Conservation (phyloP, 23 tunicate species). For the Halocynthia aurantium region DNA sequence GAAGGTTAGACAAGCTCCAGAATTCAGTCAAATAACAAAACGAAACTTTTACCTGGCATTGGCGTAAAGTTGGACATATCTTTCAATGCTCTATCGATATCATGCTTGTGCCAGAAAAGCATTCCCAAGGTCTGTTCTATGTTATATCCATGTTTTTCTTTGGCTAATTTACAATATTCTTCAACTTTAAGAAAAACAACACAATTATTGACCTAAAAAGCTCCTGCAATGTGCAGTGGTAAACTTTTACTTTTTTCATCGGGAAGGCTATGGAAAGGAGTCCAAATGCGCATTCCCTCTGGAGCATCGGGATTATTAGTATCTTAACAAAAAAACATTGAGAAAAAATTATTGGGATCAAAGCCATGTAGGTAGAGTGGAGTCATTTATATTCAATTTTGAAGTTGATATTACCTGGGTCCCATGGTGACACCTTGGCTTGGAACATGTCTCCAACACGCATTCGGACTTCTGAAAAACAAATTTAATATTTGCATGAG, state of each 20-base stretch:
- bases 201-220: not conserved
- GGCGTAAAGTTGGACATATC: slow-evolving; percentile 90
- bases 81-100: slow-evolving; percentile 49
- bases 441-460: slow-evolving; percentile 94
- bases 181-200: slow-evolving; percentile 38
- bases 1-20: too few species aligned
- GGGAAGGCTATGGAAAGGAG: slow-evolving; percentile 25
- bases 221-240: not conserved
- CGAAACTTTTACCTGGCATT: slow-evolving; percentile 63
- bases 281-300: slow-evolving; percentile 81
- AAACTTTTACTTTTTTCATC: slow-evolving; percentile 53
- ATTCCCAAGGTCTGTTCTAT: slow-evolving; percentile 85
- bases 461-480: slow-evolving; percentile 70
- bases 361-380: too few species aligned
- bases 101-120: slow-evolving; percentile 88
- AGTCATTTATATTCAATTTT: too few species aligned
- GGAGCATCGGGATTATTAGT: slow-evolving; percentile 29
- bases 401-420: not conserved
- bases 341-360: too few species aligned
- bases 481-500: not conserved
- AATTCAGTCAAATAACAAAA: not conserved
- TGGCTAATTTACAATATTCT: slow-evolving; percentile 55
- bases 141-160: slow-evolving; percentile 73
- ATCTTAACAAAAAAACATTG: too few species aligned
- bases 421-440: slow-evolving; percentile 64